Base-by-base conservation (phyloP, 1,140 invertebrate species). In the Drosophila subobscura region DNA sequence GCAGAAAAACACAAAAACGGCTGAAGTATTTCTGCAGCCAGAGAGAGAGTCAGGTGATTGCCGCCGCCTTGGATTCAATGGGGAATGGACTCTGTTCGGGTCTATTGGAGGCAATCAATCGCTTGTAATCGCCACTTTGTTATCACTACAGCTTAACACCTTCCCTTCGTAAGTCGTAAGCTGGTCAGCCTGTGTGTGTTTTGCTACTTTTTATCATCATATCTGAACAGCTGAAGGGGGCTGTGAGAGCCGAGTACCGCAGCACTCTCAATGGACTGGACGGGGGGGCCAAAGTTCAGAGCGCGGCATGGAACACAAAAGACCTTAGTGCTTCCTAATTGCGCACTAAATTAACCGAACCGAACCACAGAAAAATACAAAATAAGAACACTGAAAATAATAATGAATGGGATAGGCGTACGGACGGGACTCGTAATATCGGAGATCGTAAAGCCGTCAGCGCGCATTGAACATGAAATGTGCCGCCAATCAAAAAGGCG, bases 401-500 rank as follows among this genome's bases (percentile, higher is more conserved):
- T 66, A 79, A 83, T 81, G 74, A 83, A 80, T 84, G 79, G 58
- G 78, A 33, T 33, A 58, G 41, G 70, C 64, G 45, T 64, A 64
- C 29, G 29, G 7, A 10, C 41, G 59, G 70, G 53, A 61, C 72
- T 59, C 55, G 63, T 64, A 64, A 51, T 37, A 37, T 37, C 33
- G 49, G 42, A 20, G 51, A 68, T 70, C 64, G 66, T 70, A 70
- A 70, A 70, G 66, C 64, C 64, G 64, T 55, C 65, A 68, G 65
- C 63, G 63, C 20, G 55, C 63, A 68, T 56, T 49, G 46, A 74
- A 86, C 77, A 86, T 86, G 81, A 86, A 86, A 78, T 71, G 65
- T n/a, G 68, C 81, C 81, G 81, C 81, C 81, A 86, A 86, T 86
- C 83, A 88, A 81, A 86, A 86, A 88, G 78, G 51, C 77, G 83